phyloP scores from a whole-genome alignment of 2,888 invertebrate species.

The Melanotus villosus region DNA sequence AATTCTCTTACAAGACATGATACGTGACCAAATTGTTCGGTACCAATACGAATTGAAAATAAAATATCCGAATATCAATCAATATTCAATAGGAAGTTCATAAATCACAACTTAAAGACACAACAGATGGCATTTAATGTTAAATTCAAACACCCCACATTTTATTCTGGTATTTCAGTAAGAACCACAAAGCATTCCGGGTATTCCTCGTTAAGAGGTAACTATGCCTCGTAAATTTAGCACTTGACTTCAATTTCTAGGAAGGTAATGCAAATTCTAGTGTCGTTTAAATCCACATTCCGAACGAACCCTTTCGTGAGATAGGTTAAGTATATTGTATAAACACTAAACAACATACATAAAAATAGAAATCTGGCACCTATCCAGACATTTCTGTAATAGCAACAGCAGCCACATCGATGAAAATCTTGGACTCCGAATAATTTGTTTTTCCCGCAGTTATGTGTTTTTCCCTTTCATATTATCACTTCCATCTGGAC shows the following conservation, averaged over 20 bases:
- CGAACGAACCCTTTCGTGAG: constrained; percentile 10
- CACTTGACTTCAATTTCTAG: not conserved
- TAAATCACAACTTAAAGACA: too few relatives aligned
- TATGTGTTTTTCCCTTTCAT: too few relatives aligned
- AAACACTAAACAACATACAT: not conserved
- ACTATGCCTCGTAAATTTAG: not conserved
- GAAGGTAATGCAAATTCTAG: not conserved
- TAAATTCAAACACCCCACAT: not conserved
- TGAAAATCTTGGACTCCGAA: not conserved
- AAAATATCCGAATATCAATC: too few relatives aligned
- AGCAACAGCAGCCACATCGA: not conserved
- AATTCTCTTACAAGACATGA: too few relatives aligned
- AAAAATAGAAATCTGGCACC: constrained; percentile 9
- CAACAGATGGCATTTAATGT: too few relatives aligned
- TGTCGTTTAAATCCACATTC: not conserved
- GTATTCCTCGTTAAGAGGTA: not conserved
- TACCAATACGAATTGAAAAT: too few relatives aligned
- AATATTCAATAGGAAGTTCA: too few relatives aligned
- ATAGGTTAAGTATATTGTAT: constrained; percentile 16
- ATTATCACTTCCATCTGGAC: too few relatives aligned
- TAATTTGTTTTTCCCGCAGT: not conserved
- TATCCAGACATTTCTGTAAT: not conserved
- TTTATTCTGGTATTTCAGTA: not conserved
- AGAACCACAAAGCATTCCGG: not conserved
- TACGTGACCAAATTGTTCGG: too few relatives aligned